phyloP scores from a whole-genome alignment of 2,888 invertebrate genomes.

The Pyrgus malvae region DNA sequence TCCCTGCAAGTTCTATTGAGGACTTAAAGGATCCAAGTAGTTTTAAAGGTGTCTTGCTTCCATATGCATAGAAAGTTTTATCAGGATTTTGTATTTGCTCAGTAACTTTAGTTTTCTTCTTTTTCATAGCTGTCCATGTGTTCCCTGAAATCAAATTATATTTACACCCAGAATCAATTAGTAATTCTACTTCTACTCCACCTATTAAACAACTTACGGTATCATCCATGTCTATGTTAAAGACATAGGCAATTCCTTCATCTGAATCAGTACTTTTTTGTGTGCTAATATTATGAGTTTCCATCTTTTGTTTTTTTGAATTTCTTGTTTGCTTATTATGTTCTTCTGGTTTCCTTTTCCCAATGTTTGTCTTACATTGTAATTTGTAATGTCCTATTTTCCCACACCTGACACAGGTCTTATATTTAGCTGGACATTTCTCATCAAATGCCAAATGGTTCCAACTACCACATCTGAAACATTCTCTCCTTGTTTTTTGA shows the following conservation, averaged over 20 bases:
- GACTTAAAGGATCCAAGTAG: conserved; percentile 26
- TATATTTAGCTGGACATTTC: conserved; percentile 17
- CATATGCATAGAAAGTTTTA: conserved; percentile 31
- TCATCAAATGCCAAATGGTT: conserved; percentile 11
- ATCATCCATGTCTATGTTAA: conserved; percentile 31
- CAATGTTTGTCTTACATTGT: conserved; percentile 25
- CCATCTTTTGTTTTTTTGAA: neutral
- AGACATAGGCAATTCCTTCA: conserved; percentile 34
- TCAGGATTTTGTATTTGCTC: conserved; percentile 31
- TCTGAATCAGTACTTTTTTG: too few relatives aligned
- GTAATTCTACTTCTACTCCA: conserved; percentile 27
- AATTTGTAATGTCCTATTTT: conserved; percentile 27
- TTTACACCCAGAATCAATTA: conserved; percentile 36
- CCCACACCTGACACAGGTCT: conserved; percentile 25
- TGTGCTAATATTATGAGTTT: too few relatives aligned
- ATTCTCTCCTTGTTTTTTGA: too few relatives aligned
- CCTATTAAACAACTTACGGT: conserved; percentile 29
- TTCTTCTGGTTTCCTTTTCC: neutral
- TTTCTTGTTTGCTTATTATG: neutral
- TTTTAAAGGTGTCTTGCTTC: conserved; percentile 21
- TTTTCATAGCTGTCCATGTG: conserved; percentile 32
- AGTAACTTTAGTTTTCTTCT: neutral
- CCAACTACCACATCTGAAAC: conserved; percentile 20
- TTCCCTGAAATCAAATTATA: conserved; percentile 31
- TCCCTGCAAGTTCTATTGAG: neutral